Evolutionary conservation across 2,888 invertebrate species (phyloP), one percentile per base, ranked within the genome.

Genomic region (Azorinus chamasolen): DNA sequence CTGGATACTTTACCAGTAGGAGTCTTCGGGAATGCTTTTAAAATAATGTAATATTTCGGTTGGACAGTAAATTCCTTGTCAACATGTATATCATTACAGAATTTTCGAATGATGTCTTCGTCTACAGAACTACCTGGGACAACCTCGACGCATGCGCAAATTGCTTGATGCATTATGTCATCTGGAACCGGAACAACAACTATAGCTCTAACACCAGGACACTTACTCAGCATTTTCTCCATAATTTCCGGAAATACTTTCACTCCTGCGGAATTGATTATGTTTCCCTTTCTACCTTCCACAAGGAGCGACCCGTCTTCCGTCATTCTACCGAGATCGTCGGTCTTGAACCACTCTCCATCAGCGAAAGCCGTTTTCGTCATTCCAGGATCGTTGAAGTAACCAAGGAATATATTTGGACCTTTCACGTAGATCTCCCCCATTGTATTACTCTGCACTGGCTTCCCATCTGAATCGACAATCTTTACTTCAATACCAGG

Each of bases 71-170:
- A 71, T 10, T 45, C 45, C 54, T 65, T 59, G 51, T 73, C 73
- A 3, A 32, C 39, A 20, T 65, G 54, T 24, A 46, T 45, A 10
- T 61, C 41, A 2, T 53, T 39, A 20, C 57, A 61, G 22, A 46
- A 41, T 1, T 12, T 46, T n/a, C 37, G 37, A 1, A 73, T 4
- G 1, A 24, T 37, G 3, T 27, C 62, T 32, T 66, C 66, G 25
- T 54, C 50, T 3, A 62, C 43, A 55, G 57, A 51, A 45, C 25
- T 39, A 45, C 62, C 73, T 22, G 51, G 27, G 37, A 43, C 24
- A 0, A 20, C n/a, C 16, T 68, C 37, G 18, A 73, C 62, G 57
- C 73, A 73, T 32, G 73, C 66, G 66, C 73, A 73, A 0, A 73
- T n/a, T 5, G 50, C 62, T 45, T 73, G 73, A 27, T 53, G 57